Conservation (phyloP, 2,888 invertebrate genomes). For the Tenthredo notha region DNA sequence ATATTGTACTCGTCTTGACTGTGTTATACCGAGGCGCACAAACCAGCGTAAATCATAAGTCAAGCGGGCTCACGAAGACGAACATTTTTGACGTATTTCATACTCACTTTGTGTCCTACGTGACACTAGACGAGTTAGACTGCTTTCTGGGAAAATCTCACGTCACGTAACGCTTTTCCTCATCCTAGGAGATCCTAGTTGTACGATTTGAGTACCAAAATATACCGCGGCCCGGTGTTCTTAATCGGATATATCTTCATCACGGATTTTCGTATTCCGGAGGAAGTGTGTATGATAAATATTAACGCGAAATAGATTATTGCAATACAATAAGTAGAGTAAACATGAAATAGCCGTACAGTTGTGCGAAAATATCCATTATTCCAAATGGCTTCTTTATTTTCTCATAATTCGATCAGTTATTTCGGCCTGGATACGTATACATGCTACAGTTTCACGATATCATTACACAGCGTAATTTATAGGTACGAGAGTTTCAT, state of each 20-base stretch:
- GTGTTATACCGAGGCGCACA: conserved; percentile 10
- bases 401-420: background rate
- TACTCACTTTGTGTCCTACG: conserved; percentile 48
- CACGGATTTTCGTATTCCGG: background rate
- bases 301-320: background rate
- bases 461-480: background rate
- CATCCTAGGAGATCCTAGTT: background rate
- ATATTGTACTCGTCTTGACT: background rate
- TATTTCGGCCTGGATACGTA: background rate
- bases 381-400: background rate
- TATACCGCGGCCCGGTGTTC: background rate
- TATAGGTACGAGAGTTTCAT: background rate
- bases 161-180: conserved; percentile 36
- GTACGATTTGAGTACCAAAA: background rate
- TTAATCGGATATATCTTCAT: background rate
- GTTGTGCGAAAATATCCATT: background rate
- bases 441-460: no score
- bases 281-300: background rate
- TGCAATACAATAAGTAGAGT: background rate
- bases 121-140: conserved; percentile 36
- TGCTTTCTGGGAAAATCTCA: conserved; percentile 25
- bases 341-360: background rate
- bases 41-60: conserved; percentile 28
- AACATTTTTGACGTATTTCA: conserved; percentile 51
- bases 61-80: conserved; percentile 32